Base-by-base conservation (phyloP, 92 coral and sea anemone genomes). In the Pocillopora meandrina region DNA sequence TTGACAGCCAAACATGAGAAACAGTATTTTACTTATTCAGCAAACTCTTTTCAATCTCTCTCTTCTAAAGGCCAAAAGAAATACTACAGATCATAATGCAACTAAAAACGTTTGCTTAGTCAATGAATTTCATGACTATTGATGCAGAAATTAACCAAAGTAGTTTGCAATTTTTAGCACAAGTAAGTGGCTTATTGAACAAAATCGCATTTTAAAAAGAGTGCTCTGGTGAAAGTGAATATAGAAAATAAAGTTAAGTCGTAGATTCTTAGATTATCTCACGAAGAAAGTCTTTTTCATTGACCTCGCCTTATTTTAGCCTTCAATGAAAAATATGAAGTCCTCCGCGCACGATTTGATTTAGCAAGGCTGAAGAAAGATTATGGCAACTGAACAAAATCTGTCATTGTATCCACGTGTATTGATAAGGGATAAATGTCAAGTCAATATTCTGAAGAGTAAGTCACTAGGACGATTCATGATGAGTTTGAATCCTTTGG, bases 321-420 rank as follows among this genome's bases (percentile, higher is more conserved):
- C 5, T 42, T 42, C 52, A 42, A 42, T 62, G 71, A 60, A 62
- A 77, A 63, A 8, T 59, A 19, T 47, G 16, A 63, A 35, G 65
- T 15, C 3, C 11, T 7, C 14, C 71, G 42, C 61, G 26, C 55
- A 47, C 72, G 35, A 17, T 47, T 20, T 14, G 21, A 9, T 26
- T 61, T 23, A 67, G 62, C 33, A 57, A 69, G 56, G 35, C 49
- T 69, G 14, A 1, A 33, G 59, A 81, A 26, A 58, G 76, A 71
- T 66, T 56, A 56, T 16, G 65, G 65, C 8, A 67, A 19, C 35
- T 68, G 77, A 52, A 33, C 65, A 76, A 57, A 13, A 71, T 3
- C 66, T 56, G 66, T 62, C 18, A 10, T 69, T 70, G 76, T 34
- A 56, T 70, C 85, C 85, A 81, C 85, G 76, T 81, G 85, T 18